Conservation (phyloP, 2,797 vertebrate genomes). For the Parambassis ranga region DNA sequence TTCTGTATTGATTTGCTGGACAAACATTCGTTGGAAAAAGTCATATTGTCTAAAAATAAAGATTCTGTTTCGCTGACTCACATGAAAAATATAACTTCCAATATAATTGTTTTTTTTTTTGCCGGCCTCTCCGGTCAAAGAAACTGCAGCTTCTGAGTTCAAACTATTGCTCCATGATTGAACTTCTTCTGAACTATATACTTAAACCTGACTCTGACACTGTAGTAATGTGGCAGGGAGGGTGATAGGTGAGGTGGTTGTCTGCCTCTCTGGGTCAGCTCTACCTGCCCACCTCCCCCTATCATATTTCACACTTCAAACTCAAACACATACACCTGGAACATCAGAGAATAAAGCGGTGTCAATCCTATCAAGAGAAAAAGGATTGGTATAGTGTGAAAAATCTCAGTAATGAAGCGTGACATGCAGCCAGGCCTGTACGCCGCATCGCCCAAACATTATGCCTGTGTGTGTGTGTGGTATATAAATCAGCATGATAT, state of each 20-base stretch:
- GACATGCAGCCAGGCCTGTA: neutral
- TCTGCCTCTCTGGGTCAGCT: too few relatives aligned
- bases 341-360: neutral
- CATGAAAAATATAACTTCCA: neutral
- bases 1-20: too few relatives aligned
- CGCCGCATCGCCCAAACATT: neutral
- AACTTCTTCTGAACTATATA: too few relatives aligned
- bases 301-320: neutral
- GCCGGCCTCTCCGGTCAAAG: neutral
- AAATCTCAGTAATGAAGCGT: slow-evolving; percentile 1
- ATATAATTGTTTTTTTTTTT: neutral
- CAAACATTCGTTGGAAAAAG: too few relatives aligned
- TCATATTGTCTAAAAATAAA: too few relatives aligned
- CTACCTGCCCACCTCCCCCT: too few relatives aligned
- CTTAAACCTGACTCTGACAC: too few relatives aligned
- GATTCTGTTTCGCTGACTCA: slow-evolving; percentile 44
- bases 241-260: too few relatives aligned
- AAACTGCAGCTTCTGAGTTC: too few relatives aligned
- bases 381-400: neutral
- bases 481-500: neutral
- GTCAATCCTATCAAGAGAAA: neutral
- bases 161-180: too few relatives aligned
- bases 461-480: neutral
- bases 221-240: too few relatives aligned
- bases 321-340: too few relatives aligned